Percentiles rank a stretch among this genome's conserved stretches.
Evolutionary conservation across 2,797 vertebrate genomes (phyloP).

Genomic region (Emys orbicularis): DNA sequence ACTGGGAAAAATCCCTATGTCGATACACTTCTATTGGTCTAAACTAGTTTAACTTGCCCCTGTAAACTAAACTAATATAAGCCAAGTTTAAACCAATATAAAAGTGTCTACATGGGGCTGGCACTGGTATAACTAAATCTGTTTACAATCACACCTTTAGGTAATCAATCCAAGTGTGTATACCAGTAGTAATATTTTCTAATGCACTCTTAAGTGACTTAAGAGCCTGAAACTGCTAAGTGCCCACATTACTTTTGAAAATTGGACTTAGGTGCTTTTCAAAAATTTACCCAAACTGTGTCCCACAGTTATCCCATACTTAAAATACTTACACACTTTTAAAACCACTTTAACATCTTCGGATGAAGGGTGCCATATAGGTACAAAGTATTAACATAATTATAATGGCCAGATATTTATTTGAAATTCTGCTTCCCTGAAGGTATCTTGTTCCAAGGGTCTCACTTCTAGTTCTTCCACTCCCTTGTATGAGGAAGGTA

Average conservation of each 20-base stretch:
- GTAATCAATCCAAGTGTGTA: neutral
- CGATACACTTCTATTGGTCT: neutral
- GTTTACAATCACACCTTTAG: neutral
- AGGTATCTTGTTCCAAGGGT: neutral
- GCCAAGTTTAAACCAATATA: neutral
- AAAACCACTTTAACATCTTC: neutral
- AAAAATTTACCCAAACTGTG: neutral
- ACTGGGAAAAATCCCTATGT: neutral
- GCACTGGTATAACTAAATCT: neutral
- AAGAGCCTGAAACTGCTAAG: neutral
- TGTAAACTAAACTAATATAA: neutral
- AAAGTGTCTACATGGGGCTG: neutral
- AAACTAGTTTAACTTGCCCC: neutral
- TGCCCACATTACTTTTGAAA: neutral
- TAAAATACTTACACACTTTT: neutral
- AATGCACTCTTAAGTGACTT: neutral
- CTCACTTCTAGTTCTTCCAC: neutral
- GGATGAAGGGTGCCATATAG: neutral
- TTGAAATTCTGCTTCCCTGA: neutral
- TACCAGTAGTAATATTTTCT: neutral
- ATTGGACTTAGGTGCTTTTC: accelerated
- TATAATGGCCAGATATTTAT: too few relatives aligned
- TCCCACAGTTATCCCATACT: neutral
- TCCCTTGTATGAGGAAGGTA: neutral
- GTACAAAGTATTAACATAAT: neutral